phyloP scores from a whole-genome alignment of 2,113 vertebrate species.

The Arvicanthis niloticus region DNA sequence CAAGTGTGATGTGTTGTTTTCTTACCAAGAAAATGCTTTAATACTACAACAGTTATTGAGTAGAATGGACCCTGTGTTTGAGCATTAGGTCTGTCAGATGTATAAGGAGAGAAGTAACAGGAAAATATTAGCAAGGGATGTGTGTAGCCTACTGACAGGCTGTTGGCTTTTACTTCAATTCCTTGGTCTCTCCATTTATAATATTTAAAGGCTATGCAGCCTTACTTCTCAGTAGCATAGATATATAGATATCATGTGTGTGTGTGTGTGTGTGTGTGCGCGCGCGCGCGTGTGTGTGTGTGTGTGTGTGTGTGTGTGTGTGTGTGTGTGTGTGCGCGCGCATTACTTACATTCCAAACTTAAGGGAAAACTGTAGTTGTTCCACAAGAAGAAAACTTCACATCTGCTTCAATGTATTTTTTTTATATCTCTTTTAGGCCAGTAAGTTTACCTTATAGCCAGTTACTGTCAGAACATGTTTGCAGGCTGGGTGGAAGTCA shows the following conservation, averaged over 20 bases:
- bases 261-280: neutral
- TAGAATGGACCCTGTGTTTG: neutral
- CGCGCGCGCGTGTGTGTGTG: neutral
- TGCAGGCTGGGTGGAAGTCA: neutral
- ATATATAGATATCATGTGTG: neutral
- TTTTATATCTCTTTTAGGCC: neutral
- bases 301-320: too few species aligned
- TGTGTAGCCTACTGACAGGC: neutral
- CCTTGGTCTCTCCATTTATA: neutral
- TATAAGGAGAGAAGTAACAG: neutral
- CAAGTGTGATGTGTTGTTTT: neutral
- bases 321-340: neutral
- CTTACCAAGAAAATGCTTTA: neutral
- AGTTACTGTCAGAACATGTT: neutral
- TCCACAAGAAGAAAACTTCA: conserved; percentile 16
- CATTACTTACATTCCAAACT: neutral
- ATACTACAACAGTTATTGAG: neutral
- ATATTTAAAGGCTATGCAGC: neutral
- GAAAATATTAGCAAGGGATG: neutral
- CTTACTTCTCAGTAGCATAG: neutral
- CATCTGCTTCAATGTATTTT: neutral
- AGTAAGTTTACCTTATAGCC: neutral
- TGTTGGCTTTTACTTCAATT: neutral
- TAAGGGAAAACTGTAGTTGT: neutral
- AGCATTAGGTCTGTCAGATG: neutral